Conservation (phyloP, 2,888 invertebrate species). For the Ectemnius continuus region DNA sequence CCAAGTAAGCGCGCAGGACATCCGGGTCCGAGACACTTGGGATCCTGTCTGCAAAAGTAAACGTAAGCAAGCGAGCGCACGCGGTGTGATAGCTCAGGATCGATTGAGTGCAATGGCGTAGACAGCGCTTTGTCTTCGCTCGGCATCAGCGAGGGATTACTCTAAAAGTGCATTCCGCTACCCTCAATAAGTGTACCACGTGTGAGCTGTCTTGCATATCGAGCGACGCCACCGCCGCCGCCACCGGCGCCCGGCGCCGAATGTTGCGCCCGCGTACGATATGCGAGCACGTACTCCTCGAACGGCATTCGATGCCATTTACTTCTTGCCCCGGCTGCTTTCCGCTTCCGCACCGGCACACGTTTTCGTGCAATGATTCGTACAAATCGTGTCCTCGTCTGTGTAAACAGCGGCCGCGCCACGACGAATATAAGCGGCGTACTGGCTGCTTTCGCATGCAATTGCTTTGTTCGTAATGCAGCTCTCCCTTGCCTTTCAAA, state of each 20-base stretch:
- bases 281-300: not conserved
- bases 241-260: not conserved
- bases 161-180: conserved; percentile 9
- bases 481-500: too few relatives aligned
- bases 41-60: conserved; percentile 65
- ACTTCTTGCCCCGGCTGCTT: too few relatives aligned
- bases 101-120: conserved; percentile 41
- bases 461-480: too few relatives aligned
- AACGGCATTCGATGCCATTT: not conserved
- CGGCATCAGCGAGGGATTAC: not conserved
- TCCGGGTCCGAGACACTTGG: conserved; percentile 68
- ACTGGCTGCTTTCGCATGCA: too few relatives aligned
- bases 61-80: conserved; percentile 28
- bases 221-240: too few relatives aligned
- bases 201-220: conserved; percentile 16
- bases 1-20: conserved; percentile 69
- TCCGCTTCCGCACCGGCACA: too few relatives aligned
- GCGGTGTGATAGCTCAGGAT: conserved; percentile 21
- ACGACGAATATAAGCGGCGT: too few relatives aligned
- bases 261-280: conserved; percentile 1
- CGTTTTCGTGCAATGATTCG: too few relatives aligned
- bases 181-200: conserved; percentile 1
- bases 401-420: too few relatives aligned
- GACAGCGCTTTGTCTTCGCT: conserved; percentile 9
- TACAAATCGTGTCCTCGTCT: too few relatives aligned